These are phyloP conservation scores for Macrotus californicus DNA, from an alignment of 2,113 vertebrate species.

Conservation along the genomic window DNA sequence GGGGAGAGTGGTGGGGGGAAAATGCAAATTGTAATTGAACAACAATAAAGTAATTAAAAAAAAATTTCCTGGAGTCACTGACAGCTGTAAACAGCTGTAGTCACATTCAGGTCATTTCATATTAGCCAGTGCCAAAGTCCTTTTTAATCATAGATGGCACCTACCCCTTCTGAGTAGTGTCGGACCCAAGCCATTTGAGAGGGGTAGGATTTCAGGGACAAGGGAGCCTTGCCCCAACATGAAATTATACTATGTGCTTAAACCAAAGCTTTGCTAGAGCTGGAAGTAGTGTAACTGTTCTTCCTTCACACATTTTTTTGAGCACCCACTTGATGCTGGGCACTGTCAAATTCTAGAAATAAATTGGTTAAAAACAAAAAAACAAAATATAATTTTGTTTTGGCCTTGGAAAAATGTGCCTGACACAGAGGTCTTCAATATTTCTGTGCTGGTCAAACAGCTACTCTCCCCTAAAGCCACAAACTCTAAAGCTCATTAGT, in stretches of 20 bases:
- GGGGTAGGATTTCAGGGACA: background rate
- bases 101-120: background rate
- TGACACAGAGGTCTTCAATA: background rate
- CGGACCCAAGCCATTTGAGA: background rate
- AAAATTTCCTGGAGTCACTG: background rate
- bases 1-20: no score
- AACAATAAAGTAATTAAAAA: no score
- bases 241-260: background rate
- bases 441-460: background rate
- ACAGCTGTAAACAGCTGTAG: conserved; percentile 9
- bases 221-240: background rate
- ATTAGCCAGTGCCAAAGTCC: background rate
- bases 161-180: background rate
- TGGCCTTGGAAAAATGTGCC: background rate
- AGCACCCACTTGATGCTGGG: background rate
- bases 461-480: background rate
- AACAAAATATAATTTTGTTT: background rate
- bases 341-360: background rate
- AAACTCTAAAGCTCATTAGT: background rate
- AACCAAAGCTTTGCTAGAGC: background rate
- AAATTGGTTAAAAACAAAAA: background rate
- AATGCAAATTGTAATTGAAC: no score
- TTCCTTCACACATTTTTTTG: background rate
- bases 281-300: background rate
- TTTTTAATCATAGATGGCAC: background rate